Conservation (phyloP, 2,888 invertebrate species). For the Lepetodrilus schrolli region DNA sequence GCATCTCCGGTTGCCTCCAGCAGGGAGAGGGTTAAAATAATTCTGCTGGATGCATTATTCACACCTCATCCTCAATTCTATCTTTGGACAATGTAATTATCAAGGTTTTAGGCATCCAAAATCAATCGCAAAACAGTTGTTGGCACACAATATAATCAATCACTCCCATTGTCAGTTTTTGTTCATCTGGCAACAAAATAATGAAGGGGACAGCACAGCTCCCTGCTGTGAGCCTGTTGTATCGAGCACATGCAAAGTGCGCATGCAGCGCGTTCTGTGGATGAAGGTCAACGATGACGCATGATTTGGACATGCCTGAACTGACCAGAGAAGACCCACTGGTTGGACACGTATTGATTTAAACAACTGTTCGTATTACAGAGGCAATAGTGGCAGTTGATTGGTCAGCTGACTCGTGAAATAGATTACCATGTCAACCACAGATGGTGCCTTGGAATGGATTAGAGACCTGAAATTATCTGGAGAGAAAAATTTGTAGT, state of each 20-base stretch:
- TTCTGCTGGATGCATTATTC: constrained; percentile 19
- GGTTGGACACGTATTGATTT: not conserved
- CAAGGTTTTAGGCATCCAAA: not conserved
- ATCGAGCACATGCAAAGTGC: too few species aligned
- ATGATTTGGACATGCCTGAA: not conserved
- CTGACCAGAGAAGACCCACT: not conserved
- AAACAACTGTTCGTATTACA: not conserved
- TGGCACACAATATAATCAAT: constrained; percentile 11
- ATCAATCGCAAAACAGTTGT: constrained; percentile 19
- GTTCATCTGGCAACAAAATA: too few species aligned
- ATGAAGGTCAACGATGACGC: too few species aligned
- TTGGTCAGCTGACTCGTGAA: not conserved
- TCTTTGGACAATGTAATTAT: not conserved
- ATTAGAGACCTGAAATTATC: not conserved
- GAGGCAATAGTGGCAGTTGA: not conserved
- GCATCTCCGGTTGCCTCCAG: too few species aligned
- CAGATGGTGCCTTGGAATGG: not conserved
- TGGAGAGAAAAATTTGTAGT: too few species aligned
- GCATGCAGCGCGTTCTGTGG: too few species aligned
- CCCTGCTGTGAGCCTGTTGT: too few species aligned
- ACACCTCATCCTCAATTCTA: not conserved
- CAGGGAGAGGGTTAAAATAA: too few species aligned
- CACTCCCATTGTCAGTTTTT: not conserved
- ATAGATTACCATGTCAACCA: not conserved
- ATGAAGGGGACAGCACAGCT: too few species aligned